Conservation (phyloP, 2,113 vertebrate genomes). For the Siphamia tubifer region DNA sequence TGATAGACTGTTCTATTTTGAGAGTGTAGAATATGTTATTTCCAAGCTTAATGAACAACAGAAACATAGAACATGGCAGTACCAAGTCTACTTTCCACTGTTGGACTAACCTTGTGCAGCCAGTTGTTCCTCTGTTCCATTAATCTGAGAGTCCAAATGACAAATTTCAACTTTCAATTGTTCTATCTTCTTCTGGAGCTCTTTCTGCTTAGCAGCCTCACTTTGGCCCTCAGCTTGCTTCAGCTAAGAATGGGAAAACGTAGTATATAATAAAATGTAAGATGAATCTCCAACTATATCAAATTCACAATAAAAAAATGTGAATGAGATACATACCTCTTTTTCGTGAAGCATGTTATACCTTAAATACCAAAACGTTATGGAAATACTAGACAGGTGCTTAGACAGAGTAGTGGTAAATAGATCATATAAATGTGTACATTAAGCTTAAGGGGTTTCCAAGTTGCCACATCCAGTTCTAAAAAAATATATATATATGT, state of each 20-base stretch:
- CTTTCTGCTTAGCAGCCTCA: slow-evolving; percentile 65
- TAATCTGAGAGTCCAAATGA: slow-evolving; percentile 82
- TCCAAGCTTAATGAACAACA: background rate
- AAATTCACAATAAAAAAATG: background rate
- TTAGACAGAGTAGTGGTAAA: background rate
- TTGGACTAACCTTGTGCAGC: slow-evolving; percentile 78
- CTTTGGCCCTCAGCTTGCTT: slow-evolving; percentile 64
- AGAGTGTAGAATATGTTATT: background rate
- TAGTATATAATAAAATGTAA: background rate
- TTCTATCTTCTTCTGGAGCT: slow-evolving; percentile 76
- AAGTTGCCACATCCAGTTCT: no score
- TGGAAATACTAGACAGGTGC: slow-evolving; percentile 24
- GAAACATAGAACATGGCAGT: background rate
- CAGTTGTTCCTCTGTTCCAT: slow-evolving; percentile 78
- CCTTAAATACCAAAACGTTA: slow-evolving; percentile 66
- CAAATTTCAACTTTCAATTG: slow-evolving; percentile 79
- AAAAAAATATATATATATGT: no score
- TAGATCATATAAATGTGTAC: background rate
- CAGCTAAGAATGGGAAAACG: slow-evolving; percentile 44
- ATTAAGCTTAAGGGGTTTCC: no score
- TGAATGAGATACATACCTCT: slow-evolving; percentile 60
- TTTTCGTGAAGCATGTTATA: slow-evolving; percentile 78
- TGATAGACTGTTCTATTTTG: slow-evolving; percentile 64
- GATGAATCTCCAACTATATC: no score
- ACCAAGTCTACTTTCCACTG: background rate